These are phyloP conservation scores for Pseudorasbora parva DNA, from an alignment of 2,113 vertebrate species.

Conservation along the genomic window DNA sequence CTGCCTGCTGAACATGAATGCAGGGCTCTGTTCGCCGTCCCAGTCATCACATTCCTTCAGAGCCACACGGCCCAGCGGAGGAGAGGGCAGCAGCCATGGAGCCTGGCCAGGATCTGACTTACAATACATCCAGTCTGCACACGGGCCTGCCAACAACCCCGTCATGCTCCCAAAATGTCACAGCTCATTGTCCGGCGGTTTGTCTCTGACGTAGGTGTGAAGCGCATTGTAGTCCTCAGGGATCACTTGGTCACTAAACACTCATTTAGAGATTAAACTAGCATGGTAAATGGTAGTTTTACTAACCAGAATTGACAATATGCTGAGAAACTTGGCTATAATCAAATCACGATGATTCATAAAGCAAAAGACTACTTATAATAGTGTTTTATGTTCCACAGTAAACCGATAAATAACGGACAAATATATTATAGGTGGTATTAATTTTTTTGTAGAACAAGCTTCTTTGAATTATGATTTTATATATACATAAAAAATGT, in stretches of 20 bases:
- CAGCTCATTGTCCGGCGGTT: slow-evolving; percentile 43
- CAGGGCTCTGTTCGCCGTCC: slow-evolving; percentile 72
- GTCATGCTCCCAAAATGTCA: slow-evolving; percentile 39
- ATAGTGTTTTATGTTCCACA: background rate
- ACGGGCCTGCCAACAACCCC: slow-evolving; percentile 13
- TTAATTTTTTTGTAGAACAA: background rate
- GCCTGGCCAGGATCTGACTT: slow-evolving; percentile 51
- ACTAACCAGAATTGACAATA: background rate
- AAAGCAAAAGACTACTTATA: background rate
- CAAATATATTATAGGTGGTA: background rate
- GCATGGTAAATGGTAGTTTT: background rate
- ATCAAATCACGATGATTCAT: slow-evolving; percentile 4
- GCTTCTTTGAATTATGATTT: background rate
- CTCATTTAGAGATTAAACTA: slow-evolving; percentile 20
- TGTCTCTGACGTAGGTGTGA: slow-evolving; percentile 47
- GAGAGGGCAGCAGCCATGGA: slow-evolving; percentile 55
- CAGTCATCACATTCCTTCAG: slow-evolving; percentile 81
- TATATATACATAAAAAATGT: too few relatives aligned
- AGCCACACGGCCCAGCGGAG: slow-evolving; percentile 75
- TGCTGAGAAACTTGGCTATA: background rate
- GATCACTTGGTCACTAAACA: background rate
- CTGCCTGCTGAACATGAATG: slow-evolving; percentile 68
- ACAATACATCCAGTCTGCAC: slow-evolving; percentile 44
- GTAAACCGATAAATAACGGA: background rate
- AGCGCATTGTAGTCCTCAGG: slow-evolving; percentile 22